phyloP scores from a whole-genome alignment of 2,888 invertebrate genomes.

The Ecliptopera silaceata region DNA sequence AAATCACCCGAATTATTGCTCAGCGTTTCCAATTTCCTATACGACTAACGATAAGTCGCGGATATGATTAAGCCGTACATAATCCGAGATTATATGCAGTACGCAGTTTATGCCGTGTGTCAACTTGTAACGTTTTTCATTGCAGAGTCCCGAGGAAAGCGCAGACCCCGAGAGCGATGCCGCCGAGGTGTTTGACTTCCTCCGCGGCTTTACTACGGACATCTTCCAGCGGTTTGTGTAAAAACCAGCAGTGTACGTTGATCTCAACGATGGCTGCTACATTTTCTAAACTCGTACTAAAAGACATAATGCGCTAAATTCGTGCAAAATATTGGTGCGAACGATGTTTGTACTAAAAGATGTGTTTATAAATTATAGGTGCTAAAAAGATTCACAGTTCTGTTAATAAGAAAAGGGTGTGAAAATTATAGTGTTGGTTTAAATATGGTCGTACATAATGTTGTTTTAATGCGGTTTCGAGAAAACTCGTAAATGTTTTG shows the following conservation, averaged over 20 bases:
- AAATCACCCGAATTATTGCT: conserved; percentile 4
- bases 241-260: conserved; percentile 25
- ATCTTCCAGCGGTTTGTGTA: conserved; percentile 69
- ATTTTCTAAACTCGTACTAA: conserved; percentile 16
- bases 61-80: conserved; percentile 23
- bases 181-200: conserved; percentile 68
- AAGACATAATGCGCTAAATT: conserved; percentile 18
- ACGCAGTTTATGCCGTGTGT: conserved; percentile 18
- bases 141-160: conserved; percentile 50
- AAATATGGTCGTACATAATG: conserved; percentile 15
- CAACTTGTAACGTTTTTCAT: conserved; percentile 37
- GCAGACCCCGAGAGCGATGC: conserved; percentile 53
- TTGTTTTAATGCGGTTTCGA: conserved; percentile 30
- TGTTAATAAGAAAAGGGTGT: conserved; percentile 8
- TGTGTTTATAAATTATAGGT: conserved; percentile 20
- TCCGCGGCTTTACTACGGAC: conserved; percentile 72
- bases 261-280: conserved; percentile 17
- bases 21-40: conserved; percentile 1
- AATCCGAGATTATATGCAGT: conserved; percentile 25
- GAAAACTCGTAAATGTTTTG: conserved; percentile 19
- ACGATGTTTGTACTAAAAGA: conserved; percentile 15
- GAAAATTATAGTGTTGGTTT: conserved; percentile 14
- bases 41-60: conserved; percentile 9
- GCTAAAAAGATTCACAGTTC: conserved; percentile 23
- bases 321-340: conserved; percentile 10